Conservation (phyloP, 2,113 vertebrate species). For the Protobothrops flavoviridis region DNA sequence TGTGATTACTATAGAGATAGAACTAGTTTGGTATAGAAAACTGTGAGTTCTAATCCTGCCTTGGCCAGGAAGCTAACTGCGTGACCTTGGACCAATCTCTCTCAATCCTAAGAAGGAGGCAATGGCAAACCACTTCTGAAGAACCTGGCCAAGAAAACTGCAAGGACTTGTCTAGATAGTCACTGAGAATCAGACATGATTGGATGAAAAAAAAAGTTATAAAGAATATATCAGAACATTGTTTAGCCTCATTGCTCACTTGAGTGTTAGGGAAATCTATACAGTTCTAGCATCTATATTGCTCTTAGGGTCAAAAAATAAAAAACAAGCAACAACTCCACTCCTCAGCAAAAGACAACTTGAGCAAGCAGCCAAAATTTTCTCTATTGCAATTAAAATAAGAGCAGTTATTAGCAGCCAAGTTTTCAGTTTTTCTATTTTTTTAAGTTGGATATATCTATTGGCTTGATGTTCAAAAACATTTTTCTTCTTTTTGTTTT, state of each 20-base stretch:
- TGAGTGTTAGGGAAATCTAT: neutral
- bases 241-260: neutral
- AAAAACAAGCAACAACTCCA: neutral
- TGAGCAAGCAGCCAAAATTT: neutral
- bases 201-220: neutral
- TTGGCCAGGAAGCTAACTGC: neutral
- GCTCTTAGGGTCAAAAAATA: neutral
- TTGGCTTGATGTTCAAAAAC: neutral
- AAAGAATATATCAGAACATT: neutral
- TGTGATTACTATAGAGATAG: no score
- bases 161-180: neutral
- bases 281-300: neutral
- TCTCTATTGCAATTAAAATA: neutral
- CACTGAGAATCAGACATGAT: neutral
- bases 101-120: neutral
- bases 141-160: neutral
- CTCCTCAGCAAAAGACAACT: neutral
- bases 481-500: neutral
- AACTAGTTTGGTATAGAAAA: neutral
- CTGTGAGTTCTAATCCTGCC: neutral
- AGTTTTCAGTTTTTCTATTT: neutral
- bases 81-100: neutral
- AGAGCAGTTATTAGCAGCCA: neutral
- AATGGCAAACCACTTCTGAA: neutral
- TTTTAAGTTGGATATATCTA: neutral